Conservation (phyloP, 2,797 vertebrate genomes). For the Microctenopoma lineatum region DNA sequence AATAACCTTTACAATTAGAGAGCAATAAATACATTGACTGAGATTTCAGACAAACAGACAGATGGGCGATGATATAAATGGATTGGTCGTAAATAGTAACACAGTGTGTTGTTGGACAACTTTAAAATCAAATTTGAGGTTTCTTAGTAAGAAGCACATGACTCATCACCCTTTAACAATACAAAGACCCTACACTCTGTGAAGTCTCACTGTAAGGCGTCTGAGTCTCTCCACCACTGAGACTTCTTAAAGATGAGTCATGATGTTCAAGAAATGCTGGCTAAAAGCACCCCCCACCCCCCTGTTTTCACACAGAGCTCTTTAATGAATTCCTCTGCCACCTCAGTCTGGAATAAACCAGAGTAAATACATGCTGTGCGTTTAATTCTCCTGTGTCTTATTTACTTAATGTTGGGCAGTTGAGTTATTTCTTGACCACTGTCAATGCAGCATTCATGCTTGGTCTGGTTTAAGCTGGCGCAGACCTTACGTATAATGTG, state of each 20-base stretch:
- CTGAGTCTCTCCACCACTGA: slow-evolving; percentile 26
- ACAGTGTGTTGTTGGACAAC: slow-evolving; percentile 8
- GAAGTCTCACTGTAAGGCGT: slow-evolving; percentile 25
- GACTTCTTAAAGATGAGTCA: slow-evolving; percentile 58
- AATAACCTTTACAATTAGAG: no score
- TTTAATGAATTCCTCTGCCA: slow-evolving; percentile 20
- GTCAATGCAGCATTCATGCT: background rate
- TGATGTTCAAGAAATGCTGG: slow-evolving; percentile 44
- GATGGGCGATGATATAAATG: slow-evolving; percentile 8
- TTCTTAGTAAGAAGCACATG: slow-evolving; percentile 63
- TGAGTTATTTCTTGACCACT: slow-evolving; percentile 3
- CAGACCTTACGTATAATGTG: background rate
- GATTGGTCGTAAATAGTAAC: slow-evolving; percentile 6
- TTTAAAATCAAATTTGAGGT: slow-evolving; percentile 42
- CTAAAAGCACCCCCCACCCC: slow-evolving; percentile 10
- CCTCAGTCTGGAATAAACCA: slow-evolving; percentile 31
- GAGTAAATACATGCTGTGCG: slow-evolving; percentile 17
- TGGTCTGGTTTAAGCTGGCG: background rate
- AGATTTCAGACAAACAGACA: background rate
- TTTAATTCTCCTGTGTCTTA: slow-evolving; percentile 18
- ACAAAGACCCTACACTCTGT: slow-evolving; percentile 26
- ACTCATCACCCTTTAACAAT: slow-evolving; percentile 56
- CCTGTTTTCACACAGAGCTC: slow-evolving; percentile 20
- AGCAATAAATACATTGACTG: no score
- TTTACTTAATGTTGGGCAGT: slow-evolving; percentile 1